Conservation (phyloP, 2,797 vertebrate genomes). For the Iguana delicatissima region DNA sequence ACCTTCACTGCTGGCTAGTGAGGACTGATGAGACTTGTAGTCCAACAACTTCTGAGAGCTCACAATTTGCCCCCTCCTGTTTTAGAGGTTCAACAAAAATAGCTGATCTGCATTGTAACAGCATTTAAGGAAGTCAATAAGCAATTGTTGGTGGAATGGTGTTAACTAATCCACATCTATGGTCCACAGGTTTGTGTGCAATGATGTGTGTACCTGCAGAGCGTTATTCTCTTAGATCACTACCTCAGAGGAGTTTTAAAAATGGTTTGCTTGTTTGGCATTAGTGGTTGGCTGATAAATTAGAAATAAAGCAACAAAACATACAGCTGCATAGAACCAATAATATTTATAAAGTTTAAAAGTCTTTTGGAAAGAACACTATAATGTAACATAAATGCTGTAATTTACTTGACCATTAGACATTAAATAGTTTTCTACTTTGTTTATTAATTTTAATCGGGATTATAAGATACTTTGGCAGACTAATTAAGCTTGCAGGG, state of each 20-base stretch:
- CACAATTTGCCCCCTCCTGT: neutral
- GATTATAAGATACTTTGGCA: slow-evolving; percentile 1
- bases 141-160: neutral
- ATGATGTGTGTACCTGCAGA: neutral
- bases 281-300: neutral
- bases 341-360: neutral
- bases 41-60: no score
- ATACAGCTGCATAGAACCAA: neutral
- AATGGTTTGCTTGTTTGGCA: neutral
- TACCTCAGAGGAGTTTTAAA: neutral
- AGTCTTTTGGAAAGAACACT: neutral
- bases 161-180: neutral
- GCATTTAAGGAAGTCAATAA: neutral
- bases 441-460: slow-evolving; percentile 8
- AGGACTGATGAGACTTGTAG: no score
- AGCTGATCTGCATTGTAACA: neutral
- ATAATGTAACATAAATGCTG: neutral
- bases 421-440: neutral
- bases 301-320: neutral
- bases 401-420: neutral
- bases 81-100: neutral
- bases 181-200: neutral
- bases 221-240: neutral
- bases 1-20: no score
- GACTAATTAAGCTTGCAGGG: slow-evolving; percentile 7